A percentile compares a stretch with the other conserved stretches of the same genome.
Conservation (phyloP, 2,113 vertebrate genomes). For the Poeciliopsis occidentalis region DNA sequence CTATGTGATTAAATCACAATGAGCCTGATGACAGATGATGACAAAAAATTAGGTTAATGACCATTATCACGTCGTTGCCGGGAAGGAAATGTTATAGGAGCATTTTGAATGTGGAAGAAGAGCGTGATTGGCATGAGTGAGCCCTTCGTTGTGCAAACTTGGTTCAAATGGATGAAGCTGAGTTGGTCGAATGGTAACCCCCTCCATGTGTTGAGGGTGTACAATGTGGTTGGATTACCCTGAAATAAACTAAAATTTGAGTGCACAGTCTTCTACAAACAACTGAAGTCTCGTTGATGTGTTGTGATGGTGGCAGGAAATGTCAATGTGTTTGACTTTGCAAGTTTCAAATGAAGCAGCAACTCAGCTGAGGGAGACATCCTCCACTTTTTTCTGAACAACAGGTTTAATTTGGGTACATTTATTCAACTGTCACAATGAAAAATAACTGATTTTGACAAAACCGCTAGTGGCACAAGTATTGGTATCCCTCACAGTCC, state of each 20-base stretch:
- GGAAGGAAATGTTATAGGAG: constrained; percentile 34
- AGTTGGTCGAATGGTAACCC: constrained; percentile 9
- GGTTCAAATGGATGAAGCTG: constrained; percentile 13
- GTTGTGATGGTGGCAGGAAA: too few species aligned
- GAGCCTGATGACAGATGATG: constrained; percentile 64
- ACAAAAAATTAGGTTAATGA: constrained; percentile 55
- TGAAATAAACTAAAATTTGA: background rate
- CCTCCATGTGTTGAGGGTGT: background rate
- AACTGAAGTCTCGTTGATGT: too few species aligned
- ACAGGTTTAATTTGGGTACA: background rate
- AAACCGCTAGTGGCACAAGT: too few species aligned
- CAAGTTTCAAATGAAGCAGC: too few species aligned
- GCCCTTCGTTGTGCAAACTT: constrained; percentile 30
- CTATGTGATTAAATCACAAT: constrained; percentile 74
- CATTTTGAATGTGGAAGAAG: constrained; percentile 17
- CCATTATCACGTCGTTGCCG: constrained; percentile 24
- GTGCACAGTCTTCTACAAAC: background rate
- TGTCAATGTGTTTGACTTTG: too few species aligned
- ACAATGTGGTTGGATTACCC: background rate
- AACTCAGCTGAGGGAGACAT: too few species aligned
- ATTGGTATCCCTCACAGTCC: too few species aligned
- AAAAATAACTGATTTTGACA: background rate
- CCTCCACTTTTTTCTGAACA: background rate
- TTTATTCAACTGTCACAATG: background rate
- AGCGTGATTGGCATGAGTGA: constrained; percentile 39